phyloP scores from a whole-genome alignment of 2,888 invertebrate species.

The Acanthosepion pharaonis region DNA sequence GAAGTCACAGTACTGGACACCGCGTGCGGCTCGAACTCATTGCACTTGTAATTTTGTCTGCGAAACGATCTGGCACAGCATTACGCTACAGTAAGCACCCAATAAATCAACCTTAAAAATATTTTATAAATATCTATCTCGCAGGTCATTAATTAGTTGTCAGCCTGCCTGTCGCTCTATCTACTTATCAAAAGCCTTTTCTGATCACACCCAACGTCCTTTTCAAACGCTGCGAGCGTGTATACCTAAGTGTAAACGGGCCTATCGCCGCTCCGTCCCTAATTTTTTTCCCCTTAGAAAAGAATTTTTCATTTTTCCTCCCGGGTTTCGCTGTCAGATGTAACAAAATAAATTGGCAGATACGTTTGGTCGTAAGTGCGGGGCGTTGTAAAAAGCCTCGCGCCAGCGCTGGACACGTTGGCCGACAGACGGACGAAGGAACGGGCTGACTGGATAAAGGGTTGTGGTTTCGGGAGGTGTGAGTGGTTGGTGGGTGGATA shows the following conservation, averaged over 20 bases:
- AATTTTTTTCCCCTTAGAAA: conserved; percentile 16
- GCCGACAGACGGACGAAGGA: background rate
- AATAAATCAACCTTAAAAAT: background rate
- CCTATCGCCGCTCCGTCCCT: background rate
- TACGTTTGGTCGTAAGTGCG: background rate
- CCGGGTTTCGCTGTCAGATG: background rate
- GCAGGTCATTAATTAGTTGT: background rate
- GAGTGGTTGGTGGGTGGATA: background rate
- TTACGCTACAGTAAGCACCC: too few relatives aligned
- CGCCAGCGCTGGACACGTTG: background rate
- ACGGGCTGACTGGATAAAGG: background rate
- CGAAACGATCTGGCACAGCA: too few relatives aligned
- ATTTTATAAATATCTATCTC: background rate
- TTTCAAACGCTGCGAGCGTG: background rate
- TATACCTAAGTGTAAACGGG: background rate
- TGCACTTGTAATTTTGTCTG: too few relatives aligned
- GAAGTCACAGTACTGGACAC: too few relatives aligned
- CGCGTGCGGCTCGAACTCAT: too few relatives aligned
- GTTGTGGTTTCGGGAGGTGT: background rate
- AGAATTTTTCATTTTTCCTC: background rate
- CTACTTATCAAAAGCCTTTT: background rate
- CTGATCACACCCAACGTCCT: too few relatives aligned
- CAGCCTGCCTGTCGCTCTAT: background rate
- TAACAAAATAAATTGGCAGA: background rate
- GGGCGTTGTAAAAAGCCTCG: background rate